Percentiles rank a stretch among this genome's conserved stretches.
phyloP scores from a whole-genome alignment of 2,888 invertebrate genomes.

The Linyphia triangularis region DNA sequence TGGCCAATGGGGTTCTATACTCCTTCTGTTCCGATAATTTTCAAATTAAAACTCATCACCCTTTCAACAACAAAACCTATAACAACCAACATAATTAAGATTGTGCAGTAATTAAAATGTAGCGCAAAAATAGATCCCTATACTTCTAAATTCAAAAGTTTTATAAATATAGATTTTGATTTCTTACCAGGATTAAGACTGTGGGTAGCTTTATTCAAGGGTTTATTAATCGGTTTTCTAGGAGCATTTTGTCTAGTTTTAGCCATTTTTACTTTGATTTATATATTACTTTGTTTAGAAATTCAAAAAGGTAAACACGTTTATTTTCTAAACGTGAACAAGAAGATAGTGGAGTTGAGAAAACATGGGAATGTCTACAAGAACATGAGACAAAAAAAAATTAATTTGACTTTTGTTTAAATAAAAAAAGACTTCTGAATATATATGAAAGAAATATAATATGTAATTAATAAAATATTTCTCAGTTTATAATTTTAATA shows the following conservation, averaged over 20 bases:
- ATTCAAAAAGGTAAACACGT: not conserved
- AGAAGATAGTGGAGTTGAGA: not conserved
- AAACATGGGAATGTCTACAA: too few species aligned
- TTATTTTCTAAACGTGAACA: not conserved
- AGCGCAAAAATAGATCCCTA: not conserved
- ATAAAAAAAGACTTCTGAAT: too few species aligned
- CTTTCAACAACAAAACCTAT: not conserved
- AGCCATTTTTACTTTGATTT: too few species aligned
- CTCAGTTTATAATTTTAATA: too few species aligned
- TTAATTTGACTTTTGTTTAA: too few species aligned
- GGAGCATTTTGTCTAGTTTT: not conserved
- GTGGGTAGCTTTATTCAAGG: slow-evolving; percentile 22
- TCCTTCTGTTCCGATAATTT: not conserved
- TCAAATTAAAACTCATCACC: not conserved
- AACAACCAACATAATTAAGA: not conserved
- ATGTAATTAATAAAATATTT: too few species aligned
- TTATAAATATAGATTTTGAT: not conserved
- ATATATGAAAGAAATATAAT: too few species aligned
- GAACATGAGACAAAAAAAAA: too few species aligned
- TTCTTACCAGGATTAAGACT: slow-evolving; percentile 54
- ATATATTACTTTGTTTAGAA: too few species aligned
- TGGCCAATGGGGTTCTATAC: too few species aligned
- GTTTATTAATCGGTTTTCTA: not conserved
- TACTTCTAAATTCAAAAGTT: too few species aligned
- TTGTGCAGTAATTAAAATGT: not conserved